These are phyloP conservation scores for Cebidichthys violaceus DNA, from an alignment of 2,113 vertebrate genomes.

Conservation along the genomic window DNA sequence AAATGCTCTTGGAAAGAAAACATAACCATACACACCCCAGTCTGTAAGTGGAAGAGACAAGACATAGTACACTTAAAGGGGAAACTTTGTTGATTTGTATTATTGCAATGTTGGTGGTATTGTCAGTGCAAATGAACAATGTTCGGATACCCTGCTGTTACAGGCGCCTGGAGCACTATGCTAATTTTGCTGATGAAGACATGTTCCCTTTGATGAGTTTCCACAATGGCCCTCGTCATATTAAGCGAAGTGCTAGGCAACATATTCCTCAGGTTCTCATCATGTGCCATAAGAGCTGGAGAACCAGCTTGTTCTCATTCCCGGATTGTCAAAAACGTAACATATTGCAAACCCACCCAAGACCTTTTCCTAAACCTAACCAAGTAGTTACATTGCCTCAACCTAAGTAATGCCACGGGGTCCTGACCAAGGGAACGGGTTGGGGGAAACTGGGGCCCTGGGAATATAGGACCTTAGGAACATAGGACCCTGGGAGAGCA, in stretches of 20 bases:
- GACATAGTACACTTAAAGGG: not conserved
- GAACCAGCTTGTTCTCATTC: not conserved
- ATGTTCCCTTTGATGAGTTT: too few relatives aligned
- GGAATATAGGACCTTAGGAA: not conserved
- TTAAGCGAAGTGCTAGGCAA: not conserved
- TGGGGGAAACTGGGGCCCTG: not conserved
- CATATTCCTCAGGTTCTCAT: not conserved
- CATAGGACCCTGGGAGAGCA: not conserved
- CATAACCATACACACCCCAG: not conserved
- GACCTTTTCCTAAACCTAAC: too few relatives aligned
- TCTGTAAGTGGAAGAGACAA: not conserved
- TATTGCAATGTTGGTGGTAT: not conserved
- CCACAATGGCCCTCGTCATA: not conserved
- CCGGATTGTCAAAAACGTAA: not conserved
- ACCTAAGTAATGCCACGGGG: not conserved
- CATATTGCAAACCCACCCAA: not conserved
- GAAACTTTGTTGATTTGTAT: not conserved
- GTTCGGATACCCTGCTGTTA: too few relatives aligned
- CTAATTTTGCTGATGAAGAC: too few relatives aligned
- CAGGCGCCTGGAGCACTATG: too few relatives aligned
- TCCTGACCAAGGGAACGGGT: not conserved
- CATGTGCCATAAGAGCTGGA: not conserved
- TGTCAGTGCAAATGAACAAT: not conserved
- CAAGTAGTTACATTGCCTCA: not conserved
- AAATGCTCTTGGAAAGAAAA: conserved; percentile 48